Base-by-base conservation (phyloP, 2,888 invertebrate genomes). In the Ichneumoninae sp. region DNA sequence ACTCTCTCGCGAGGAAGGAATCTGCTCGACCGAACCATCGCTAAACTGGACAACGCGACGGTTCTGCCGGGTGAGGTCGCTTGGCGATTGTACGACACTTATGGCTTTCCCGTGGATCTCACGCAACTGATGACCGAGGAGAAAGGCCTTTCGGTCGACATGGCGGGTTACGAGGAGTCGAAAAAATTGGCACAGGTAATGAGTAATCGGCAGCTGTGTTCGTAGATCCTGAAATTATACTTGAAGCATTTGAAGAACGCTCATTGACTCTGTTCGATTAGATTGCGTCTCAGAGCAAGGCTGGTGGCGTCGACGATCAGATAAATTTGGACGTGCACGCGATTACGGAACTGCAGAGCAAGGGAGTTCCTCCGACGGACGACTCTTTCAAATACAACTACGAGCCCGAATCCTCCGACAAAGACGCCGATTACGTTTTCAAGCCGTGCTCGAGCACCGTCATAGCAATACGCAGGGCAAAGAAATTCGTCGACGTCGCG, bases 61-160 rank as follows among this genome's bases (percentile, higher is more conserved):
- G 94, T 96, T 68, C 95, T 99, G 86, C 99, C 99, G 52, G 98
- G 99, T 77, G 98, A 99, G 94, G 96, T 99, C 70, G 99, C 99
- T 0, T 99, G 99, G 99, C 96, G 99, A 81, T 95, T 99, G 79
- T 99, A 99, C 94, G 99, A 99, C 92, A 99, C 99, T 0, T 99
- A 99, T 93, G 99, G 99, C 22, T 99, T 99, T 93, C 99, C 99
- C 0, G 96, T 99, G 76, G 99, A 99, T 95, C 95, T 99, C 86
- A 99, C 99, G 0, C 97, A 97, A 90, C 95, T 99, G 47, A 99
- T 99, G 99, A 97, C 97, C 70, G 99, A 99, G 95, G 99, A 99
- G 94, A 98, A 97, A 91, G 97, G 97, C 0, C 95, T 99, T 5
- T 94, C 94, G 77, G 97, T 99, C 86, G 98, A 99, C 93, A 97